Conservation (phyloP, 1,140 invertebrate species). For the Cataglyphis hispanica region DNA sequence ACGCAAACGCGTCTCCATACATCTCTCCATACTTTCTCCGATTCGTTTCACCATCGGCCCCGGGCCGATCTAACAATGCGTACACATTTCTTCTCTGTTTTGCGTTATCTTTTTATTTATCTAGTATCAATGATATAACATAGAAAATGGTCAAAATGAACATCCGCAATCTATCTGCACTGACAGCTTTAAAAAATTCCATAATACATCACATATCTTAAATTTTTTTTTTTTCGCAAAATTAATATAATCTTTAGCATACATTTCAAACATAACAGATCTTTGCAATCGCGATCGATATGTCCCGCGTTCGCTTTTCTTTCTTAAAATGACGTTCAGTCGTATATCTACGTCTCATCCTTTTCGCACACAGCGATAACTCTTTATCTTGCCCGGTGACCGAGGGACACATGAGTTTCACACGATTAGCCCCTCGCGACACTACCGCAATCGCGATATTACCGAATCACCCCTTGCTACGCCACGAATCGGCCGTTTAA, state of each 20-base stretch:
- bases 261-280: not conserved
- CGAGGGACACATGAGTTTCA: slow-evolving; percentile 25
- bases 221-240: not conserved
- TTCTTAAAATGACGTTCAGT: slow-evolving; percentile 7
- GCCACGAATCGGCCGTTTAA: slow-evolving; percentile 19
- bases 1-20: not conserved
- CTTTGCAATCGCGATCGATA: not conserved
- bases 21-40: slow-evolving; percentile 19
- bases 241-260: not conserved
- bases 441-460: not conserved
- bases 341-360: not conserved
- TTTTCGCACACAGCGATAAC: not conserved
- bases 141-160: not conserved
- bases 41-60: not conserved
- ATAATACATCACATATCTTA: not conserved
- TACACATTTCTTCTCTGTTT: not conserved
- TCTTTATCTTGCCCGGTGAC: slow-evolving; percentile 21
- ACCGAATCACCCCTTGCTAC: not conserved
- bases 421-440: slow-evolving; percentile 36
- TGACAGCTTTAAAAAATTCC: not conserved
- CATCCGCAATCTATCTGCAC: not conserved
- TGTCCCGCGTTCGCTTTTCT: not conserved
- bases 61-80: not conserved
- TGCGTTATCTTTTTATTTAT: slow-evolving; percentile 20
- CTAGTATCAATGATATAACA: not conserved